Evolutionary conservation across 1,140 invertebrate species (phyloP).

Genomic region (Hypsibius dujardini): DNA sequence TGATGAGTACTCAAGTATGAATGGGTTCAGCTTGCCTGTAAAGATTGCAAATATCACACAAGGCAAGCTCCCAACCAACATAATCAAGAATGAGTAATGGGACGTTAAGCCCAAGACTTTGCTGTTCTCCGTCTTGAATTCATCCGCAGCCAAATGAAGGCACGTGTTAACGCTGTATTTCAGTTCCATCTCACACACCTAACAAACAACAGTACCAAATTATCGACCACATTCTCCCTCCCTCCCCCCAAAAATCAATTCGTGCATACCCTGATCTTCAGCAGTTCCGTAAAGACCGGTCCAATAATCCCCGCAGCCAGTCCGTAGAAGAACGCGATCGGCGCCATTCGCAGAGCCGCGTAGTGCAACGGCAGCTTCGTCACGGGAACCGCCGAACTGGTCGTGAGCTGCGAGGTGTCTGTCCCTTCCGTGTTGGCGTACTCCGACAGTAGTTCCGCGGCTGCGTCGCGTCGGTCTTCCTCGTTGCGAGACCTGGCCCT

Average conservation of each 20-base stretch:
- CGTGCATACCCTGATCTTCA: neutral
- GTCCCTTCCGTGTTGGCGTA: too few relatives aligned
- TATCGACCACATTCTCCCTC: neutral
- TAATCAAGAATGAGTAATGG: neutral
- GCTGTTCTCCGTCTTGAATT: neutral
- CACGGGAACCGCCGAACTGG: neutral
- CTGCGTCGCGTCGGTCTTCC: too few relatives aligned
- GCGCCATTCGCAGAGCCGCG: neutral
- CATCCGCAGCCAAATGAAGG: neutral
- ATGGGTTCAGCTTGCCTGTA: neutral
- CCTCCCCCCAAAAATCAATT: neutral
- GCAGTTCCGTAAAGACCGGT: neutral
- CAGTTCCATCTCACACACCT: neutral
- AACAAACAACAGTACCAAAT: neutral
- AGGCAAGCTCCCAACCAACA: neutral
- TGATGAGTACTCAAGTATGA: too few relatives aligned
- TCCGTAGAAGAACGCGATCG: conserved; percentile 8
- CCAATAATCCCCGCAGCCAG: neutral
- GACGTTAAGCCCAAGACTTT: neutral
- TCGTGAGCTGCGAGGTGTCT: too few relatives aligned
- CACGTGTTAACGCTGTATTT: neutral
- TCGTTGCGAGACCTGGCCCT: too few relatives aligned
- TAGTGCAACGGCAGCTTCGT: neutral
- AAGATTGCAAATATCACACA: neutral
- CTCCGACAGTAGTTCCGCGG: too few relatives aligned